A percentile compares a stretch with the other conserved stretches of the same genome.
phyloP scores from a whole-genome alignment of 64 coral and sea anemone species.

The Astreopora myriophthalma region DNA sequence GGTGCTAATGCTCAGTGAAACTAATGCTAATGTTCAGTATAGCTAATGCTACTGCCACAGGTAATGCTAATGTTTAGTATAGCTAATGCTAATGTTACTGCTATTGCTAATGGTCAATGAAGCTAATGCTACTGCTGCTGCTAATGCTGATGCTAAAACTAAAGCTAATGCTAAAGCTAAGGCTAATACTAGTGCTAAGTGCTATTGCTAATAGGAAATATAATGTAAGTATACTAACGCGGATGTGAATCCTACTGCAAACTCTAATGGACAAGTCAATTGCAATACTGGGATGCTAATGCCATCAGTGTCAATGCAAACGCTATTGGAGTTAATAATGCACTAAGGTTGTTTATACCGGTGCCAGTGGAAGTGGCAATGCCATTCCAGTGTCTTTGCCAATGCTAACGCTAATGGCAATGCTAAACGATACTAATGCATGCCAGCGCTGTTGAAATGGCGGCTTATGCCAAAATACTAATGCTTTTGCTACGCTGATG shows the following conservation, averaged over 20 bases:
- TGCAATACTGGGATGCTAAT: background rate
- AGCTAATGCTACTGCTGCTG: background rate
- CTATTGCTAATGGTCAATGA: background rate
- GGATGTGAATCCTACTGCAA: background rate
- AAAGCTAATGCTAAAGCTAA: background rate
- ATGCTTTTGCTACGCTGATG: no score
- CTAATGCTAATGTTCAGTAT: background rate
- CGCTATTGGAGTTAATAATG: background rate
- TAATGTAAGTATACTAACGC: background rate
- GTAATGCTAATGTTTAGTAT: background rate
- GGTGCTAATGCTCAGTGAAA: background rate
- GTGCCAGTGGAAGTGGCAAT: no score
- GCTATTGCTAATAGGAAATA: background rate
- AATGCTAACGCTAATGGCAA: background rate
- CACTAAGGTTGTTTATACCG: no score
- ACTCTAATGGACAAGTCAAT: background rate
- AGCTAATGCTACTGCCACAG: background rate
- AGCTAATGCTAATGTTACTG: background rate
- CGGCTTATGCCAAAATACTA: no score
- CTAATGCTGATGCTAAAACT: background rate
- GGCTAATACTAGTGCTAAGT: background rate
- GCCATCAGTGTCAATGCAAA: background rate
- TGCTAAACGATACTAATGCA: no score
- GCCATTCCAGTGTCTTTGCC: no score
- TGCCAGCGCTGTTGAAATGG: no score